Evolutionary conservation across 1,140 invertebrate genomes (phyloP).

Genomic region (Aphaenogaster floridana): DNA sequence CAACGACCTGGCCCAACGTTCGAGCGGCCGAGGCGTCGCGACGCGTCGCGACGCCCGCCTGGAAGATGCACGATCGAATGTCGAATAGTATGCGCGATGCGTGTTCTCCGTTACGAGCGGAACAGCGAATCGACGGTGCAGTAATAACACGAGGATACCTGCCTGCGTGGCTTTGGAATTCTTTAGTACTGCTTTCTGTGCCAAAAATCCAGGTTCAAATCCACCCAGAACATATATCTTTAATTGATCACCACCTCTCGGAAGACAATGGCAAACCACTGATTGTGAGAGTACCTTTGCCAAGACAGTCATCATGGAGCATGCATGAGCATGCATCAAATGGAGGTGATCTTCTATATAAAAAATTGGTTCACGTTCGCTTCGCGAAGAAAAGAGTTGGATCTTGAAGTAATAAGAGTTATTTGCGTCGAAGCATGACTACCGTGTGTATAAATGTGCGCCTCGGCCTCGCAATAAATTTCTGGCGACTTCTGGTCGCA

Average conservation of each 20-base stretch:
- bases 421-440: background rate
- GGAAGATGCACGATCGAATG: constrained; percentile 63
- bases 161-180: background rate
- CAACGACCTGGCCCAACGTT: constrained; percentile 16
- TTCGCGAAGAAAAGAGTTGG: background rate
- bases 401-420: background rate
- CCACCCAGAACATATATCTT: no score
- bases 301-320: no score
- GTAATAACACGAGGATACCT: background rate
- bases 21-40: constrained; percentile 15
- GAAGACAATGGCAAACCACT: no score
- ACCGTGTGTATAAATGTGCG: background rate
- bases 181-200: no score
- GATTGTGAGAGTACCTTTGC: no score
- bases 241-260: no score
- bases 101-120: constrained; percentile 33
- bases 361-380: no score
- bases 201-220: no score
- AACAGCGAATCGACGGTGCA: background rate
- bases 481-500: background rate
- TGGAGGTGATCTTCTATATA: no score
- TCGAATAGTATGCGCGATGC: constrained; percentile 43
- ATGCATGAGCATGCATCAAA: no score
- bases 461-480: constrained; percentile 15
- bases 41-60: constrained; percentile 18